Evolutionary conservation across 2,888 invertebrate genomes (phyloP).

Genomic region (Andrena praecox): DNA sequence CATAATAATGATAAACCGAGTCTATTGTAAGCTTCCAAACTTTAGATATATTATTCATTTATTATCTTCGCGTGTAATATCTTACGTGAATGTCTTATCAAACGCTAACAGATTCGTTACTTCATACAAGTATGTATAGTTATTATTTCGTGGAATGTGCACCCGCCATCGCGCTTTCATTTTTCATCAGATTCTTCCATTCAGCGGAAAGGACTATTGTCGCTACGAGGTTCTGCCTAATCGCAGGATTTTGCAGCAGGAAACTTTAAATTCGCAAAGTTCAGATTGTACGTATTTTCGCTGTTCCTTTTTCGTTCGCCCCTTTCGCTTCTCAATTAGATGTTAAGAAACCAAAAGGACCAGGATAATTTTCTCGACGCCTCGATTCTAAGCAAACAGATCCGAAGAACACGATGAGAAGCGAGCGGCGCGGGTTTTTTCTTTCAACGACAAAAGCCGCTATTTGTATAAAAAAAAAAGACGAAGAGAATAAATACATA

Average conservation of each 20-base stretch:
- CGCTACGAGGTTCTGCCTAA: neutral
- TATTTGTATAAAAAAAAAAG: slow-evolving; percentile 44
- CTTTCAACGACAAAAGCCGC: slow-evolving; percentile 46
- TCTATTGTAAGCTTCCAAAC: slow-evolving; percentile 78
- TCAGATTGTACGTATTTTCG: neutral
- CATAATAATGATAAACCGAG: slow-evolving; percentile 78
- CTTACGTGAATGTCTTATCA: slow-evolving; percentile 72
- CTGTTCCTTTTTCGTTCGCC: neutral
- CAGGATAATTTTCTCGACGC: neutral
- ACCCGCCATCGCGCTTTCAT: slow-evolving; percentile 66
- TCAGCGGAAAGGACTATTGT: neutral
- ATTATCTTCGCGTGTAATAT: slow-evolving; percentile 70
- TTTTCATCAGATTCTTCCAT: slow-evolving; percentile 23
- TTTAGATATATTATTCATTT: slow-evolving; percentile 76
- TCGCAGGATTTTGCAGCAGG: neutral
- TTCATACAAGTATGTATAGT: slow-evolving; percentile 67
- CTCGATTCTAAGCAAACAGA: neutral
- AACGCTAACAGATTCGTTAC: slow-evolving; percentile 79
- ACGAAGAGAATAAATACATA: slow-evolving; percentile 57
- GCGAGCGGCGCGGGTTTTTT: slow-evolving; percentile 45
- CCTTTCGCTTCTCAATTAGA: neutral
- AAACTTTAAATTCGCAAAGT: neutral
- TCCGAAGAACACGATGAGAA: slow-evolving; percentile 49
- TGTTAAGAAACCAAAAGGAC: neutral
- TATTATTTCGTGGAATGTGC: slow-evolving; percentile 80